Evolutionary conservation across 1,140 invertebrate species (phyloP).

Genomic region (Luehdorfia chinensis): DNA sequence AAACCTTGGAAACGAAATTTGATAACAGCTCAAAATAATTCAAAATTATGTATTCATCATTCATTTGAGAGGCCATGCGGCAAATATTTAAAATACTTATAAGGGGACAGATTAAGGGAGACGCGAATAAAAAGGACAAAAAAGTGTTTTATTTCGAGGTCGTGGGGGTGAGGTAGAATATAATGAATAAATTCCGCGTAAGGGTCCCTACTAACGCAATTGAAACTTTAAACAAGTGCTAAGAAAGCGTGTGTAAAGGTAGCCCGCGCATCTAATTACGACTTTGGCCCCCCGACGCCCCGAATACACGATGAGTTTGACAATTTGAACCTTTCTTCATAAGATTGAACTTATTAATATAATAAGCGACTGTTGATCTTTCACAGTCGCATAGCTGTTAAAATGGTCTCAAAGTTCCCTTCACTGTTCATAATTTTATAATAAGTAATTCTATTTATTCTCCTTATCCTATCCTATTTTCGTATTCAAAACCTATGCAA

Average conservation of each 20-base stretch:
- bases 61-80: slow-evolving; percentile 61
- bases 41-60: slow-evolving; percentile 63
- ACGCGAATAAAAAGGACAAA: slow-evolving; percentile 63
- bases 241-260: slow-evolving; percentile 76
- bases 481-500: too few relatives aligned
- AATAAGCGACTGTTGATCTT: slow-evolving; percentile 45
- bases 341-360: slow-evolving; percentile 65
- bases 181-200: slow-evolving; percentile 75
- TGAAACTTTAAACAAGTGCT: slow-evolving; percentile 76
- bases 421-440: too few relatives aligned
- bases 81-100: slow-evolving; percentile 71
- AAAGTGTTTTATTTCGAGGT: slow-evolving; percentile 68
- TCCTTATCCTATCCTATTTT: too few relatives aligned
- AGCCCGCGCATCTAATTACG: slow-evolving; percentile 64
- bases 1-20: slow-evolving; percentile 28
- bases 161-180: slow-evolving; percentile 46
- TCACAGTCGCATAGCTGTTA: too few relatives aligned
- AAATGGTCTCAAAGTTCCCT: too few relatives aligned
- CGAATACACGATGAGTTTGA: slow-evolving; percentile 64
- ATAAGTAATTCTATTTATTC: too few relatives aligned
- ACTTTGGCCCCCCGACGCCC: slow-evolving; percentile 39
- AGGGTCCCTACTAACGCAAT: slow-evolving; percentile 68
- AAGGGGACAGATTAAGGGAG: slow-evolving; percentile 37
- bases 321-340: slow-evolving; percentile 65
- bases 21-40: slow-evolving; percentile 50